Conservation (phyloP, 2,888 invertebrate species). For the Neria commutata region DNA sequence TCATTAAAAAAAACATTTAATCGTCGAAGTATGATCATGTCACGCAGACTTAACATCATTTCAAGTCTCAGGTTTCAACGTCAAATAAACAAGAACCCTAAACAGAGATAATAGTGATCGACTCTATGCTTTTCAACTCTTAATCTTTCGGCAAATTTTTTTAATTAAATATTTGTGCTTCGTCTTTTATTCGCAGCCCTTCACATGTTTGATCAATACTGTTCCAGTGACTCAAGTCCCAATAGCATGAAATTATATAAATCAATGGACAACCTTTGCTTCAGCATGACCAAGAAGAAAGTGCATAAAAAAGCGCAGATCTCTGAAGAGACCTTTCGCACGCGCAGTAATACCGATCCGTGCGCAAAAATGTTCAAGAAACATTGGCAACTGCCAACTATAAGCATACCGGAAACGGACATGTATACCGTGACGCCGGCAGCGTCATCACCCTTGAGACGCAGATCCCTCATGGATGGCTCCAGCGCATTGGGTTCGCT, state of each 20-base stretch:
- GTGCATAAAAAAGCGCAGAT: slow-evolving; percentile 34
- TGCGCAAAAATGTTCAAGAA: slow-evolving; percentile 3
- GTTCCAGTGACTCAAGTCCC: slow-evolving; percentile 15
- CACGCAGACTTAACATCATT: no score
- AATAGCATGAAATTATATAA: slow-evolving; percentile 21
- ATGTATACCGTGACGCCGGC: not conserved
- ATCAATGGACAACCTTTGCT: slow-evolving; percentile 34
- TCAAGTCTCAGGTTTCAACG: no score
- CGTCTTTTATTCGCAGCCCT: no score
- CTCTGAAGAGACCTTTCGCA: slow-evolving; percentile 38
- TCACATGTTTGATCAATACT: no score
- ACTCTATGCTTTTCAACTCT: no score
- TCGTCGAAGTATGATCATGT: no score
- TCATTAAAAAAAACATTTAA: no score
- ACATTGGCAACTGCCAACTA: slow-evolving; percentile 26
- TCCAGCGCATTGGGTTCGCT: slow-evolving; percentile 41
- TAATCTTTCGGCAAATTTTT: no score
- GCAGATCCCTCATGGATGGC: not conserved
- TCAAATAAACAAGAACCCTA: no score
- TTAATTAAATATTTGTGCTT: no score
- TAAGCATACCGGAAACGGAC: slow-evolving; percentile 24
- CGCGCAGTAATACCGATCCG: slow-evolving; percentile 48
- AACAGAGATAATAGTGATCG: no score
- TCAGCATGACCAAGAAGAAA: slow-evolving; percentile 20
- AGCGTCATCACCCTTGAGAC: slow-evolving; percentile 6